These are phyloP conservation scores for Leptatherina wallacei DNA, from an alignment of 2,797 vertebrate species.

Conservation along the genomic window DNA sequence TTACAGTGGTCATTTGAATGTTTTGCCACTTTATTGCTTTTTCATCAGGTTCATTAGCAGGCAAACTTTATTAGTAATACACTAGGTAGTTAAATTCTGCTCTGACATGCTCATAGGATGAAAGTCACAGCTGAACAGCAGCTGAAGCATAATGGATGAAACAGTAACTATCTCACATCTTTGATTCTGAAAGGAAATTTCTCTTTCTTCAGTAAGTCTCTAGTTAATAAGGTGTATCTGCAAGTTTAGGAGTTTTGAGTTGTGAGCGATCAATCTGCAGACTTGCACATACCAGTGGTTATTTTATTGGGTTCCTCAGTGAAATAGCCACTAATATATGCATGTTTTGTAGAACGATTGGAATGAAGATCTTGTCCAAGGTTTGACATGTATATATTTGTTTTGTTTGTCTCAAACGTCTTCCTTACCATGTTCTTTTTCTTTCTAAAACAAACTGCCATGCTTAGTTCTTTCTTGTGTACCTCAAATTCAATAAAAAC, in stretches of 20 bases:
- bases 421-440: too few species aligned
- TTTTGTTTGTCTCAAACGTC: slow-evolving; percentile 51
- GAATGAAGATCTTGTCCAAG: slow-evolving; percentile 40
- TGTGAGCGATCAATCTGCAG: slow-evolving; percentile 10
- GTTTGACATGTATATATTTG: slow-evolving; percentile 63
- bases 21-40: slow-evolving; percentile 64
- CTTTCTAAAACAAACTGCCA: slow-evolving; percentile 42
- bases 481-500: slow-evolving; percentile 62
- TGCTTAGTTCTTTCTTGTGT: slow-evolving; percentile 33
- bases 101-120: slow-evolving; percentile 8
- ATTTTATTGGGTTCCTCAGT: slow-evolving; percentile 37
- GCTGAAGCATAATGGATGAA: slow-evolving; percentile 17
- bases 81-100: slow-evolving; percentile 45
- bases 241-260: slow-evolving; percentile 9
- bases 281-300: slow-evolving; percentile 13
- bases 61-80: slow-evolving; percentile 40
- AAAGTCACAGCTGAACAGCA: slow-evolving; percentile 14
- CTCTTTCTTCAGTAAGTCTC: slow-evolving; percentile 20
- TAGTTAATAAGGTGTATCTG: slow-evolving; percentile 23
- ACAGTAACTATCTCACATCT: slow-evolving; percentile 15
- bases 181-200: slow-evolving; percentile 11
- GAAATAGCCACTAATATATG: slow-evolving; percentile 31
- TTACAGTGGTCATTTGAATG: slow-evolving; percentile 46
- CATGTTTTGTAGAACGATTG: slow-evolving; percentile 38
- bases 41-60: slow-evolving; percentile 50